A percentile compares a stretch with the other conserved stretches of the same genome.
Conservation (phyloP, 2,888 invertebrate species). For the Chrysopilus asiliformis region DNA sequence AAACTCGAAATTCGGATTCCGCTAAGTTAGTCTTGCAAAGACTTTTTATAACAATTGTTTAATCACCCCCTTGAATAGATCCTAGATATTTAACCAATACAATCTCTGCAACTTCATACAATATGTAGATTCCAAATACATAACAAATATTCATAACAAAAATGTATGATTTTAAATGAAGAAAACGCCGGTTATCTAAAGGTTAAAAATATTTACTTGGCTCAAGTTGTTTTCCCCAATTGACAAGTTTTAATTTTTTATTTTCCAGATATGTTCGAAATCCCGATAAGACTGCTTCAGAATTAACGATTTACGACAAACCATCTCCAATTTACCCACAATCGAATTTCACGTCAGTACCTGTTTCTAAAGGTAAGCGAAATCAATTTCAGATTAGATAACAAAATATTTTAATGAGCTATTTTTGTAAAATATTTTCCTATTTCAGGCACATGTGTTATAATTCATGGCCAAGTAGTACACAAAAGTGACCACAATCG, state of each 20-base stretch:
- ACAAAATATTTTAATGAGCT: background rate
- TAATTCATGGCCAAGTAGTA: constrained; percentile 86
- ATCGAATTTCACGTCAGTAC: constrained; percentile 61
- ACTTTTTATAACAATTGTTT: no score
- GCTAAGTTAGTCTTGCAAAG: no score
- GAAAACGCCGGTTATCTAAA: no score
- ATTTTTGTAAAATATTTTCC: constrained; percentile 4
- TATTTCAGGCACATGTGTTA: constrained; percentile 61
- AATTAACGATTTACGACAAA: constrained; percentile 53
- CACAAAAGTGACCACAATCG: constrained; percentile 83
- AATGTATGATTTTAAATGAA: no score
- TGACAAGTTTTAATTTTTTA: background rate
- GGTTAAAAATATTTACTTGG: no score
- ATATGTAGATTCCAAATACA: no score
- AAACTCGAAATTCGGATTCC: no score
- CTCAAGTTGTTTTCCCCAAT: no score
- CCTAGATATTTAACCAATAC: no score
- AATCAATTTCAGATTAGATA: background rate
- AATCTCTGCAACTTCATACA: no score
- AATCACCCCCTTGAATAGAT: no score
- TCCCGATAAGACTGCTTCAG: constrained; percentile 46
- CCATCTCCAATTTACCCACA: constrained; percentile 55
- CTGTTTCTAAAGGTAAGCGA: constrained; percentile 66
- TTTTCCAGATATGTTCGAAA: constrained; percentile 45
- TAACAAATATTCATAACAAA: no score